Percentiles rank a stretch among this genome's conserved stretches.
These are phyloP conservation scores for Anorthoa munda DNA, from an alignment of 2,888 invertebrate species.

Conservation along the genomic window DNA sequence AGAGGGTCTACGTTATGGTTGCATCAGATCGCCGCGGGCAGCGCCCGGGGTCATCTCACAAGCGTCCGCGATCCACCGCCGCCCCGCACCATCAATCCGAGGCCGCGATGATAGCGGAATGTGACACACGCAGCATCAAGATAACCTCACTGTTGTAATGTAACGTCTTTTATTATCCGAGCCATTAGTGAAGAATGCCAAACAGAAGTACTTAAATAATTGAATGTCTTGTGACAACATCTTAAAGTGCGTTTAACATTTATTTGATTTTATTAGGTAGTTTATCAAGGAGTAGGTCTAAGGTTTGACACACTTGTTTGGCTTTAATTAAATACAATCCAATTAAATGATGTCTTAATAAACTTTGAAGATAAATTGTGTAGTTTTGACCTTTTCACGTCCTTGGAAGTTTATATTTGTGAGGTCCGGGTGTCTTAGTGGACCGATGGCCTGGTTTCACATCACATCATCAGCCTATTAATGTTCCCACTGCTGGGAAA, in stretches of 20 bases:
- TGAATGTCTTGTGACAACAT: constrained; percentile 35
- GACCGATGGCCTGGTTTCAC: too few species aligned
- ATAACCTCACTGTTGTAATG: constrained; percentile 53
- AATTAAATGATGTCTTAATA: constrained; percentile 9
- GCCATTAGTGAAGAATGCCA: constrained; percentile 54
- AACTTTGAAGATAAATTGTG: constrained; percentile 20
- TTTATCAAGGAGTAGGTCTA: background rate
- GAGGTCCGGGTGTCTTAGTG: constrained; percentile 8
- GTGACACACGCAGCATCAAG: constrained; percentile 55
- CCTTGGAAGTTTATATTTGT: constrained; percentile 17
- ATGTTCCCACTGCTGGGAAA: too few species aligned
- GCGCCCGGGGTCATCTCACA: constrained; percentile 70
- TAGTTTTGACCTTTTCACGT: constrained; percentile 22
- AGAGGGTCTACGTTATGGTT: constrained; percentile 57
- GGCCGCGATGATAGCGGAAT: constrained; percentile 69
- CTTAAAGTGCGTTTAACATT: constrained; percentile 10
- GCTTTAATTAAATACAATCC: too few species aligned
- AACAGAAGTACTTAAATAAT: constrained; percentile 43
- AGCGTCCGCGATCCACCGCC: constrained; percentile 65
- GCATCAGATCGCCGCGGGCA: constrained; percentile 65
- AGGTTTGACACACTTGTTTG: constrained; percentile 16
- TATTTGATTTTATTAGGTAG: constrained; percentile 30
- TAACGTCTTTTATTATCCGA: constrained; percentile 33
- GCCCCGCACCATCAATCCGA: constrained; percentile 62
- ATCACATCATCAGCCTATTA: too few species aligned